phyloP scores from a whole-genome alignment of 2,888 invertebrate species.

The Epinotia nisella region DNA sequence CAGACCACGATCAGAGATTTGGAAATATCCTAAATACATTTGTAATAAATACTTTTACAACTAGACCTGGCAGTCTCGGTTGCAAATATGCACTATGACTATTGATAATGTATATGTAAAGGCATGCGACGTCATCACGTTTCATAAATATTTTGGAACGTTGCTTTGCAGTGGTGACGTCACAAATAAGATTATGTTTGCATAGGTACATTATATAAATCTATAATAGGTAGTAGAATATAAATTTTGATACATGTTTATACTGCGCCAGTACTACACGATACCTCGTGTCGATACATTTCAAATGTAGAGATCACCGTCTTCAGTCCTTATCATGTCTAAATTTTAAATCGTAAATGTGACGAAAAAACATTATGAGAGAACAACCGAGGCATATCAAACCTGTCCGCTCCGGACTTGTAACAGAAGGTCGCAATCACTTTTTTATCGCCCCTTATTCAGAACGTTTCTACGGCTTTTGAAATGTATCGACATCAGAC shows the following conservation, averaged over 20 bases:
- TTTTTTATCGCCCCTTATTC: not conserved
- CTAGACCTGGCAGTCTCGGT: constrained; percentile 18
- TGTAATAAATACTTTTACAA: constrained; percentile 16
- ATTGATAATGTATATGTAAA: constrained; percentile 10
- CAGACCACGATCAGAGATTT: not conserved
- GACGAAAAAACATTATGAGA: not conserved
- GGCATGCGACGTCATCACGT: constrained; percentile 4
- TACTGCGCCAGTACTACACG: not conserved
- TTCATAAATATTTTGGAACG: not conserved
- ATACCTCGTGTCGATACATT: constrained; percentile 5
- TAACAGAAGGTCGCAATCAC: no score
- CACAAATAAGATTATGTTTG: not conserved
- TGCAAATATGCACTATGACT: constrained; percentile 2
- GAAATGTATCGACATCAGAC: constrained; percentile 12
- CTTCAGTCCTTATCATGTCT: not conserved
- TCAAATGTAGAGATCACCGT: not conserved
- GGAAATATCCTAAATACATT: not conserved
- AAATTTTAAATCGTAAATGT: not conserved
- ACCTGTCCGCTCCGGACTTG: no score
- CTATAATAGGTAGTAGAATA: constrained; percentile 3
- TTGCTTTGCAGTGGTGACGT: constrained; percentile 11
- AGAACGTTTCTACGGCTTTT: not conserved
- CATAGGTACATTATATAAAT: not conserved
- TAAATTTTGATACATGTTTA: constrained; percentile 15
- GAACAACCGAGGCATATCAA: no score